phyloP scores from a whole-genome alignment of 2,797 vertebrate genomes.

The Fratercula arctica region DNA sequence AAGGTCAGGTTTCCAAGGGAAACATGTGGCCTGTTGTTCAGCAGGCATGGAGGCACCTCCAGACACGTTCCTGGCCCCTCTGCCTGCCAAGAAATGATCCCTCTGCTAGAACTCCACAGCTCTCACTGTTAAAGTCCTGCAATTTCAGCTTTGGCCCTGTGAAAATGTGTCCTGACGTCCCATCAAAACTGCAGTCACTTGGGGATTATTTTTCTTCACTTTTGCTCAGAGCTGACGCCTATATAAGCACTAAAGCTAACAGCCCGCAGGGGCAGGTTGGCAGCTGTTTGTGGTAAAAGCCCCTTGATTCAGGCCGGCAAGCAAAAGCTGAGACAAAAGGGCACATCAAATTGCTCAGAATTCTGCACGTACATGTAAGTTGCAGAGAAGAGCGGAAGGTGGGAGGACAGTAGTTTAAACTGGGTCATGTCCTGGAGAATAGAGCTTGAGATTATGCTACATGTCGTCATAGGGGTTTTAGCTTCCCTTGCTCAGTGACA shows the following conservation, averaged over 20 bases:
- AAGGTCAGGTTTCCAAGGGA: background rate
- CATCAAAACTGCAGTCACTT: background rate
- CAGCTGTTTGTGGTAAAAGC: background rate
- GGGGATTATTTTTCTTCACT: background rate
- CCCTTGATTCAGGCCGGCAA: background rate
- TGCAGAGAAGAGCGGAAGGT: background rate
- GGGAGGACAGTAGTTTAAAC: background rate
- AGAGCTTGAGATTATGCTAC: background rate
- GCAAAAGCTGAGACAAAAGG: background rate
- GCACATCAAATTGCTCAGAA: background rate
- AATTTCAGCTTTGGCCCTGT: background rate
- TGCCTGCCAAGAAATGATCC: background rate
- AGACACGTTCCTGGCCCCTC: background rate
- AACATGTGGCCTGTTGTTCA: background rate
- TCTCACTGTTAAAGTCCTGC: background rate
- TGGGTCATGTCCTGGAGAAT: background rate
- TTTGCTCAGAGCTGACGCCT: background rate
- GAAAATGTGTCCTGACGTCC: background rate
- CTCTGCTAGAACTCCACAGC: background rate
- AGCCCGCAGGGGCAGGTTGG: accelerated
- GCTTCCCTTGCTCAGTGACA: background rate
- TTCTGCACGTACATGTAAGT: background rate
- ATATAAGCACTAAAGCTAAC: background rate
- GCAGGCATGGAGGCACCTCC: background rate
- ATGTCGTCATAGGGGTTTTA: background rate